These are phyloP conservation scores for Serripes groenlandicus DNA, from an alignment of 2,888 invertebrate genomes.

Conservation along the genomic window DNA sequence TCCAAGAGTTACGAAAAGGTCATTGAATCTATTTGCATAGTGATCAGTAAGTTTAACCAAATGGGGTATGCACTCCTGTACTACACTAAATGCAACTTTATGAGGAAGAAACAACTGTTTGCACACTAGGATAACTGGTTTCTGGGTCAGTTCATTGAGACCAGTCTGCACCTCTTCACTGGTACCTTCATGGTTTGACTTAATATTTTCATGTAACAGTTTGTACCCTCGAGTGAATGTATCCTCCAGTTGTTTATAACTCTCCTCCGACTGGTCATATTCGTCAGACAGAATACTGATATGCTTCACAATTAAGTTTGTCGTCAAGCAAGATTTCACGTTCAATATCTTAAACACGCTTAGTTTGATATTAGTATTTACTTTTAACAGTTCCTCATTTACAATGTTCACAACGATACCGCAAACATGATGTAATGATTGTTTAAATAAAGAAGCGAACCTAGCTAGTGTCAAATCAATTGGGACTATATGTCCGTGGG, in stretches of 20 bases:
- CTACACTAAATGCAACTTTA: conserved; percentile 9
- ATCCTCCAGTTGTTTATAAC: background rate
- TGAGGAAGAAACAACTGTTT: background rate
- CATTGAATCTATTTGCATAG: background rate
- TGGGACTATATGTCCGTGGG: conserved; percentile 43
- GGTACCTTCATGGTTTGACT: background rate
- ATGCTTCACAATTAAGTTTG: conserved; percentile 15
- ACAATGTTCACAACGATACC: conserved; percentile 37
- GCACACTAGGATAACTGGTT: background rate
- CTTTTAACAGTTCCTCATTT: conserved; percentile 19
- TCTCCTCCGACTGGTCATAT: background rate
- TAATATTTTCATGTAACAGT: no score
- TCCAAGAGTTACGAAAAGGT: conserved; percentile 15
- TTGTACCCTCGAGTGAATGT: background rate
- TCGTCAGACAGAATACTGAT: background rate
- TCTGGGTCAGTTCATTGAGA: background rate
- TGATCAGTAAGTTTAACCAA: background rate
- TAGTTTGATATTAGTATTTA: background rate
- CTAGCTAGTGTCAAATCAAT: no score
- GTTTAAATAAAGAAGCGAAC: conserved; percentile 31
- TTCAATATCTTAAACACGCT: background rate
- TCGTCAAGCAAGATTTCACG: background rate
- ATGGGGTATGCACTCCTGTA: conserved; percentile 17
- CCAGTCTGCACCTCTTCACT: background rate
- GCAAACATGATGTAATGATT: conserved; percentile 7